A percentile compares a stretch with the other conserved stretches of the same genome.
Conservation (phyloP, 2,888 invertebrate species). For the Endotricha flammealis region DNA sequence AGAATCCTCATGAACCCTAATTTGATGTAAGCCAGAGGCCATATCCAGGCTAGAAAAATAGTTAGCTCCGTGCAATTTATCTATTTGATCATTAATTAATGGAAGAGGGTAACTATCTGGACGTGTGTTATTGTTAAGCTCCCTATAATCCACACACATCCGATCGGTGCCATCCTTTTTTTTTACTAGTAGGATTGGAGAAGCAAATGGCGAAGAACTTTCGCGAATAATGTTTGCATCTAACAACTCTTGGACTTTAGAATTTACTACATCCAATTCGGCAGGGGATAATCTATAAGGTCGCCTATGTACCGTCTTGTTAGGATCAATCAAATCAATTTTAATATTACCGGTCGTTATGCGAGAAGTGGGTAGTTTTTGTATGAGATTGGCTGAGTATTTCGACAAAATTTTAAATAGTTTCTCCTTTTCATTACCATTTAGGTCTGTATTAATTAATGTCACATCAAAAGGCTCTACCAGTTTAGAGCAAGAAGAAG, state of each 20-base stretch:
- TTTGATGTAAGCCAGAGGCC: background rate
- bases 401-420: background rate
- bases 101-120: slow-evolving; percentile 18
- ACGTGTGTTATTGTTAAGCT: slow-evolving; percentile 25
- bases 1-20: background rate
- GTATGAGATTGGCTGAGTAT: slow-evolving; percentile 17
- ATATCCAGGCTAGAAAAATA: slow-evolving; percentile 9
- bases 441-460: too few species aligned
- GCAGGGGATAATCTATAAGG: slow-evolving; percentile 21
- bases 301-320: slow-evolving; percentile 15
- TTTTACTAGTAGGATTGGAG: slow-evolving; percentile 25
- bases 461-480: too few species aligned
- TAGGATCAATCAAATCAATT: slow-evolving; percentile 20
- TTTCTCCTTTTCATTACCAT: too few species aligned
- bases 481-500: too few species aligned
- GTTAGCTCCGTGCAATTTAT: too few species aligned
- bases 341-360: slow-evolving; percentile 17
- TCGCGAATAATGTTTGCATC: slow-evolving; percentile 25
- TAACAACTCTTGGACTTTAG: slow-evolving; percentile 21
- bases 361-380: slow-evolving; percentile 16
- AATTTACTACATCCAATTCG: slow-evolving; percentile 21
- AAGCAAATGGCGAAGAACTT: slow-evolving; percentile 27
- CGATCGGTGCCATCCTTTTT: slow-evolving; percentile 14
- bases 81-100: too few species aligned
- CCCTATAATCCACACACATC: slow-evolving; percentile 26